phyloP scores from a whole-genome alignment of 2,888 invertebrate species.

The Trichopoda pennipes region DNA sequence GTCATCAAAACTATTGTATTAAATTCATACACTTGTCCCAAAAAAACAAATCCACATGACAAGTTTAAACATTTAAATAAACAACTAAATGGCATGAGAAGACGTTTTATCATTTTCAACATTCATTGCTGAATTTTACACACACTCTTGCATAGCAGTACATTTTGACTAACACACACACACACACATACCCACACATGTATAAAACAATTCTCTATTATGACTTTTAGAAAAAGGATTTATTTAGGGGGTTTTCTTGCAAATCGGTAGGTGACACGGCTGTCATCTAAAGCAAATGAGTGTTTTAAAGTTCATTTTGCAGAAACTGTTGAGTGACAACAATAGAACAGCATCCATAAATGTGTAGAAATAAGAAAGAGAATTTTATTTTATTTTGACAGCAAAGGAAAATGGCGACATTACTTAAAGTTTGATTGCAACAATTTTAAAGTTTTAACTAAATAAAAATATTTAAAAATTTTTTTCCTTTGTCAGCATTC shows the following conservation, averaged over 20 bases:
- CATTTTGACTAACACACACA: background rate
- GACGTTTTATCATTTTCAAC: constrained; percentile 30
- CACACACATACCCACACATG: no score
- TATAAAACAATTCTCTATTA: background rate
- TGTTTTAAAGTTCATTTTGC: constrained; percentile 10
- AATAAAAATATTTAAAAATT: no score
- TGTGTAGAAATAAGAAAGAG: background rate
- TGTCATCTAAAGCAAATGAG: constrained; percentile 21
- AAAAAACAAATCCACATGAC: background rate
- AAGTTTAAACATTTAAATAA: constrained; percentile 1
- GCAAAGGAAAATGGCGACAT: no score
- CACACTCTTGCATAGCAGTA: background rate
- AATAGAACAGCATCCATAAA: background rate
- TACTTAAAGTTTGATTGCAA: no score
- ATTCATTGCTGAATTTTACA: constrained; percentile 2
- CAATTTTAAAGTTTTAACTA: no score
- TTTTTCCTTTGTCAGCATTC: no score
- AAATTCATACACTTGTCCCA: background rate
- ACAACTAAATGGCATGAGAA: background rate
- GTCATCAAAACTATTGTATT: constrained; percentile 25
- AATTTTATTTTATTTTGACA: background rate
- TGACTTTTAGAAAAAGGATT: background rate
- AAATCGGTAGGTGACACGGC: background rate
- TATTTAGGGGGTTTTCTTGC: background rate
- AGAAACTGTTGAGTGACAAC: background rate